Percentiles rank a stretch among this genome's conserved stretches.
Conservation (phyloP, 2,113 vertebrate genomes). For the Mesoclemmys tuberculata region DNA sequence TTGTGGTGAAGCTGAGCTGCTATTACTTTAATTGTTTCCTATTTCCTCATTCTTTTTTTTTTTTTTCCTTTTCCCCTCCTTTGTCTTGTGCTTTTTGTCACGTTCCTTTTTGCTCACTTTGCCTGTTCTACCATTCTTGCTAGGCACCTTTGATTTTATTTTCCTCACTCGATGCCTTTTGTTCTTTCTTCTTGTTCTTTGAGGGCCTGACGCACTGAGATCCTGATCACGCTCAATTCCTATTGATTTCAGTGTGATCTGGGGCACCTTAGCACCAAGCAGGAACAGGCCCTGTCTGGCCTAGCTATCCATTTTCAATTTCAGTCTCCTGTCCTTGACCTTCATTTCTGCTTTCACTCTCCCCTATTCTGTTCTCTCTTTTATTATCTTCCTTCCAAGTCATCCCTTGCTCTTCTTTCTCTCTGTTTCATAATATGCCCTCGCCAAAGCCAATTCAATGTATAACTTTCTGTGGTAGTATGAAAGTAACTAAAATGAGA, state of each 20-base stretch:
- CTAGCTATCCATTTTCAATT: not conserved
- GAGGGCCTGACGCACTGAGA: not conserved
- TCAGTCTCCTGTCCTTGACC: not conserved
- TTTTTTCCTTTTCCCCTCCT: not conserved
- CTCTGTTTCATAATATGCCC: not conserved
- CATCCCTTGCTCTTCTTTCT: not conserved
- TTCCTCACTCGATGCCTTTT: accelerated
- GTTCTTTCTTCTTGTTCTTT: accelerated
- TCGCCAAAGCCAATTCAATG: not conserved
- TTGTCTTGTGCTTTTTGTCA: not conserved
- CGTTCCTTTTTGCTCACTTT: accelerated
- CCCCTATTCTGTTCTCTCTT: not conserved
- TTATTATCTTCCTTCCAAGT: not conserved
- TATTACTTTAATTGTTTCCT: not conserved
- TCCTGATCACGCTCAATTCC: accelerated
- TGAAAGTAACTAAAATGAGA: not conserved
- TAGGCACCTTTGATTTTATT: not conserved
- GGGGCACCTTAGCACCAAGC: accelerated
- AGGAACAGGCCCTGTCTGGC: not conserved
- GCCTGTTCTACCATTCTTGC: accelerated
- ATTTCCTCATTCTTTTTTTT: not conserved
- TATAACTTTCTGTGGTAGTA: not conserved
- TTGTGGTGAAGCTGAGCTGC: not conserved
- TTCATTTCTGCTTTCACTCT: not conserved
- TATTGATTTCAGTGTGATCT: accelerated